A percentile compares a stretch with the other conserved stretches of the same genome.
phyloP scores from a whole-genome alignment of 2,113 vertebrate species.

The Otus sunia region DNA sequence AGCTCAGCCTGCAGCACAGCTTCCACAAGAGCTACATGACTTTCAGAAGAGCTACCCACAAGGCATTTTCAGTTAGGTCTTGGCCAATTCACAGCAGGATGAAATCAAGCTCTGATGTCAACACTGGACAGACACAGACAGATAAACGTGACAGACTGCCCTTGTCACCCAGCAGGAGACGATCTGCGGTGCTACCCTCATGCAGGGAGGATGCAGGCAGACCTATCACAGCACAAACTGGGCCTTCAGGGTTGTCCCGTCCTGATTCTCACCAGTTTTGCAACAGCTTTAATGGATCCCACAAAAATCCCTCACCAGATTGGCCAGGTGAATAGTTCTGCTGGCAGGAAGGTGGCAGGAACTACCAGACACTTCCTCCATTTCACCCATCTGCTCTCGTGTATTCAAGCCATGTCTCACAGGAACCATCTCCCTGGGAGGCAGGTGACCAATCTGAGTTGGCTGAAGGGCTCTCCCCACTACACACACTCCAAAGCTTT shows the following conservation, averaged over 20 bases:
- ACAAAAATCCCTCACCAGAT: background rate
- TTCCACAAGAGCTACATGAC: background rate
- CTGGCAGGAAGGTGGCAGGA: background rate
- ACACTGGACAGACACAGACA: background rate
- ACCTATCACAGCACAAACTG: fast-evolving
- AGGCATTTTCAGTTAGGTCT: background rate
- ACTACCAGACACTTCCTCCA: background rate
- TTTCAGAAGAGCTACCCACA: background rate
- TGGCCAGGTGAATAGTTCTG: background rate
- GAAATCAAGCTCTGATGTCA: background rate
- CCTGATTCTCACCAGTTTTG: background rate
- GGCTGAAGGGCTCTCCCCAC: background rate
- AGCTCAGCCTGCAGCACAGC: background rate
- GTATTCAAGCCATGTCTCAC: background rate
- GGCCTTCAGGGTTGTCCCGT: background rate
- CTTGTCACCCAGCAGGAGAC: background rate
- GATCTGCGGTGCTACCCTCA: background rate
- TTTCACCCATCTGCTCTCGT: background rate
- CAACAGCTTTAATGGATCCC: background rate
- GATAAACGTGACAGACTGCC: background rate
- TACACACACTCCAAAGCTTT: background rate
- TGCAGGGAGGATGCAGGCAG: background rate
- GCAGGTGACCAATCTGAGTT: background rate
- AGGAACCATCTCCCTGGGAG: background rate
- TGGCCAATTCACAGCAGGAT: background rate